phyloP scores from a whole-genome alignment of 2,888 invertebrate genomes.

The Leucophora obtusa region DNA sequence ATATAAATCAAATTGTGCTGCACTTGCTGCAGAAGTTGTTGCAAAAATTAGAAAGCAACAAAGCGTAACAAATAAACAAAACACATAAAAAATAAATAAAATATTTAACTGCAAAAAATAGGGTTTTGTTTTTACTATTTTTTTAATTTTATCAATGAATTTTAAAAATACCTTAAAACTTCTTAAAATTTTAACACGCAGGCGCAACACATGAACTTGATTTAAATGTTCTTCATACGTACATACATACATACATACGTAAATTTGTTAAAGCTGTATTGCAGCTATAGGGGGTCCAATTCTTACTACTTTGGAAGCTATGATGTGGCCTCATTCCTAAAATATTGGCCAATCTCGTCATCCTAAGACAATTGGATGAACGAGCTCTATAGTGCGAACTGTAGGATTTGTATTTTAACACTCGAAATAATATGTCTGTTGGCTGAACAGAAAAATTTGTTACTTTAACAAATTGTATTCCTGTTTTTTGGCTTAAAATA shows the following conservation, averaged over 20 bases:
- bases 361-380: too few relatives aligned
- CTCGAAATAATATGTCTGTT: too few relatives aligned
- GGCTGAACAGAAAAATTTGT: too few relatives aligned
- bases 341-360: too few relatives aligned
- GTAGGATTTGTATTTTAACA: too few relatives aligned
- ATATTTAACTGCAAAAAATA: conserved; percentile 10
- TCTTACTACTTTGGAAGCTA: too few relatives aligned
- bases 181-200: background rate
- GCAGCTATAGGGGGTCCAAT: too few relatives aligned
- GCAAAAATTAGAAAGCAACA: conserved; percentile 42
- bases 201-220: background rate
- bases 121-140: conserved; percentile 2
- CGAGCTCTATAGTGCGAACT: too few relatives aligned
- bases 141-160: background rate
- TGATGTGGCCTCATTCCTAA: too few relatives aligned
- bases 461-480: too few relatives aligned
- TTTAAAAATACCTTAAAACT: background rate
- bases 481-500: too few relatives aligned
- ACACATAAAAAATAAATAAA: background rate
- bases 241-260: background rate
- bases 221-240: too few relatives aligned
- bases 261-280: conserved; percentile 34
- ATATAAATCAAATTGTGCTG: conserved; percentile 24
- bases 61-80: conserved; percentile 46
- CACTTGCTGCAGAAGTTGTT: conserved; percentile 24